A percentile compares a stretch with the other conserved stretches of the same genome.
phyloP scores from a whole-genome alignment of 2,888 invertebrate genomes.

The Drosophila longiperda region DNA sequence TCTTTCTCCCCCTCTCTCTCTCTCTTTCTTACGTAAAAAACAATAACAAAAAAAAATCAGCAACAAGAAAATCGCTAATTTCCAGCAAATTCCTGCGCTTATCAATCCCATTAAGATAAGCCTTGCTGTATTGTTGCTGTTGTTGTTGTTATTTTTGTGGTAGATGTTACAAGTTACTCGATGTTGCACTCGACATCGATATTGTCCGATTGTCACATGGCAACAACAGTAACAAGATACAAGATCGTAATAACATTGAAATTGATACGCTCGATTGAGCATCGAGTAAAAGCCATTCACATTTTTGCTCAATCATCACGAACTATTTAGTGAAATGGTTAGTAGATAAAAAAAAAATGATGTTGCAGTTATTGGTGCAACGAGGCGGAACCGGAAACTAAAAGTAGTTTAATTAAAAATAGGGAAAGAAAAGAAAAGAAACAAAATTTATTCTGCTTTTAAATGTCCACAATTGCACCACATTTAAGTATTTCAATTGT shows the following conservation, averaged over 20 bases:
- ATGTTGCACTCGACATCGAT: constrained; percentile 14
- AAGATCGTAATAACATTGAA: constrained; percentile 26
- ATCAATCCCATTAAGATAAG: constrained; percentile 47
- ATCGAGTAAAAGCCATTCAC: constrained; percentile 61
- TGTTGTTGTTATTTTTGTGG: background rate
- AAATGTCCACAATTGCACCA: background rate
- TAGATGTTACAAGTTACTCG: constrained; percentile 17
- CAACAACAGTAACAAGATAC: background rate
- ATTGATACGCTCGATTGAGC: constrained; percentile 62
- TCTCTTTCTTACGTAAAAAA: background rate
- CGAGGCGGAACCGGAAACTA: constrained; percentile 20
- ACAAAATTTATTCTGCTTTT: background rate
- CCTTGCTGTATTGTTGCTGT: background rate
- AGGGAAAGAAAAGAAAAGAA: background rate
- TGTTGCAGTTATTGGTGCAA: constrained; percentile 4
- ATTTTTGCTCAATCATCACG: constrained; percentile 50
- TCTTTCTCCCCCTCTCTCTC: background rate
- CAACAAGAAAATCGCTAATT: constrained; percentile 36
- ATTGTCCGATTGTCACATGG: constrained; percentile 9
- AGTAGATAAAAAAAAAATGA: background rate
- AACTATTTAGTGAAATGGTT: constrained; percentile 11
- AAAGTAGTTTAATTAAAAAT: background rate
- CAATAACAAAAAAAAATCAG: background rate
- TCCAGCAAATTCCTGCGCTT: constrained; percentile 47
- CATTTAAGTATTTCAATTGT: too few relatives aligned